Conservation (phyloP, 2,113 vertebrate genomes). For the Scophthalmus maximus region DNA sequence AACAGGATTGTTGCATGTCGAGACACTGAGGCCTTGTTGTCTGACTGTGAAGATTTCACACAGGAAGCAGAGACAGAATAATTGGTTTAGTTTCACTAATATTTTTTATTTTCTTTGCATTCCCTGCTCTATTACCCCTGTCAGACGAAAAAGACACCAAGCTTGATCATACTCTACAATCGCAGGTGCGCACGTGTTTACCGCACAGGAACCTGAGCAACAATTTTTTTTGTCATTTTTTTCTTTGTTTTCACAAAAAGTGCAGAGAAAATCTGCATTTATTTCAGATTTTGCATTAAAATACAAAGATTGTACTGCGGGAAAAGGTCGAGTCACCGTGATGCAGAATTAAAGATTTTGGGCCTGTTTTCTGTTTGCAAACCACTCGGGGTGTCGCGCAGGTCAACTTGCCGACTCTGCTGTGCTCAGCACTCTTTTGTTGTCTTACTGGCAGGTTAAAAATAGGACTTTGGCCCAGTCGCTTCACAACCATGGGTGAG, state of each 20-base stretch:
- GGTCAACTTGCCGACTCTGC: background rate
- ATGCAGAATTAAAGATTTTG: background rate
- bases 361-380: background rate
- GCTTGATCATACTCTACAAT: background rate
- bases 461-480: conserved; percentile 55
- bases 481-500: conserved; percentile 2
- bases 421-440: conserved; percentile 43
- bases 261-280: background rate
- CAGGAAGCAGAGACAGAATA: conserved; percentile 1
- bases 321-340: background rate
- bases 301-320: too few relatives aligned
- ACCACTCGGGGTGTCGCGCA: conserved; percentile 8
- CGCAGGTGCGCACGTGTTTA: background rate
- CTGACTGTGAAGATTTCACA: conserved; percentile 21
- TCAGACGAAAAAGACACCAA: background rate
- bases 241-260: background rate
- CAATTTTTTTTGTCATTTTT: background rate
- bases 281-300: too few relatives aligned
- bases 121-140: background rate
- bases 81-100: background rate
- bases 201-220: too few relatives aligned
- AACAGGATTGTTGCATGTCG: too few relatives aligned
- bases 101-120: background rate
- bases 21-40: too few relatives aligned
- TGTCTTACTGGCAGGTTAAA: conserved; percentile 74